phyloP scores from a whole-genome alignment of 2,888 invertebrate genomes.

The Spodoptera exigua region DNA sequence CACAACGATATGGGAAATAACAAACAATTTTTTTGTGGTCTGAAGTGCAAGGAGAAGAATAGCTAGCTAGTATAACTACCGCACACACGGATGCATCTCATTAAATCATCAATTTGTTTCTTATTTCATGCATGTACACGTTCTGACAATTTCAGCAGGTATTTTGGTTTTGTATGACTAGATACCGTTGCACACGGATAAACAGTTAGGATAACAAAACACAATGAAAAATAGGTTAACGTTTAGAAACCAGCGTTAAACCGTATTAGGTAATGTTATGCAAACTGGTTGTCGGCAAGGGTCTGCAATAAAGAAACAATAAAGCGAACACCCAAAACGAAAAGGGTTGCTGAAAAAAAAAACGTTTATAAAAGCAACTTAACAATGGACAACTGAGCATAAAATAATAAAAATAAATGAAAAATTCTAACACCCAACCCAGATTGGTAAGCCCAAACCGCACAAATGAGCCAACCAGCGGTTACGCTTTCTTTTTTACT shows the following conservation, averaged over 20 bases:
- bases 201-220: slow-evolving; percentile 31
- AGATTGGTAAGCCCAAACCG: slow-evolving; percentile 69
- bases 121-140: slow-evolving; percentile 20
- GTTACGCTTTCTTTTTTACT: slow-evolving; percentile 73
- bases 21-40: slow-evolving; percentile 55
- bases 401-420: slow-evolving; percentile 75
- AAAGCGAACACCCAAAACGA: slow-evolving; percentile 77
- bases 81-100: slow-evolving; percentile 53
- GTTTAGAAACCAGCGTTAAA: slow-evolving; percentile 64
- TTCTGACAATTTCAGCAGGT: too few species aligned
- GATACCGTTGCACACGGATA: slow-evolving; percentile 26
- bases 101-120: slow-evolving; percentile 56
- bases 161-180: too few species aligned
- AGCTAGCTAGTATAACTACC: slow-evolving; percentile 64
- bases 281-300: slow-evolving; percentile 77
- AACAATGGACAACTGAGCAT: slow-evolving; percentile 75
- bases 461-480: slow-evolving; percentile 69
- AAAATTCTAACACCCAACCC: slow-evolving; percentile 69
- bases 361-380: slow-evolving; percentile 70
- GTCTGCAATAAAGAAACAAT: slow-evolving; percentile 79
- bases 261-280: slow-evolving; percentile 73
- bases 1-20: slow-evolving; percentile 64
- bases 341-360: slow-evolving; percentile 77
- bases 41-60: slow-evolving; percentile 53
- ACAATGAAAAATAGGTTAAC: slow-evolving; percentile 58